Evolutionary conservation across 2,888 invertebrate genomes (phyloP).

Genomic region (Acleris cristana): DNA sequence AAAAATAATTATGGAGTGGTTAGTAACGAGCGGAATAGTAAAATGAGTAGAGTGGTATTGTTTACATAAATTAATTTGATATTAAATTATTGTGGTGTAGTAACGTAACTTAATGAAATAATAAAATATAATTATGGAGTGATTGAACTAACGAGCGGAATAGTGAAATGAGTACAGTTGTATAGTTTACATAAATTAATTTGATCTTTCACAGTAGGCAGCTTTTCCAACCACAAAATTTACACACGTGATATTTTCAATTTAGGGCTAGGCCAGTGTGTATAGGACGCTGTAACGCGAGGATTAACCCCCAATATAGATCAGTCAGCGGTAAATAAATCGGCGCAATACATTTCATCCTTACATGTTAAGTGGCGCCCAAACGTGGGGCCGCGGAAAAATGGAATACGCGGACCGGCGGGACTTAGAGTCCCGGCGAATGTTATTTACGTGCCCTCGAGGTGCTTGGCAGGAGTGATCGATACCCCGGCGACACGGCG

Average conservation of each 20-base stretch:
- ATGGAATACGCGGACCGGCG: slow-evolving; percentile 50
- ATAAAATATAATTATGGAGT: too few relatives aligned
- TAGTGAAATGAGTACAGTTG: too few relatives aligned
- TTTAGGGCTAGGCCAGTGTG: neutral
- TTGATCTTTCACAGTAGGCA: too few relatives aligned
- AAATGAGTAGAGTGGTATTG: too few relatives aligned
- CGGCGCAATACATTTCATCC: slow-evolving; percentile 35
- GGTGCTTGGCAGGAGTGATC: slow-evolving; percentile 68
- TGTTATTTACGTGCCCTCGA: slow-evolving; percentile 69
- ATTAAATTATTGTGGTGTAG: too few relatives aligned
- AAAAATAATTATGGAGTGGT: too few relatives aligned
- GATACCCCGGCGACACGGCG: slow-evolving; percentile 68
- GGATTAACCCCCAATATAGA: slow-evolving; percentile 31
- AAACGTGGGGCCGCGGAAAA: slow-evolving; percentile 31
- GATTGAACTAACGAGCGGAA: too few relatives aligned
- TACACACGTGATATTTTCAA: slow-evolving; percentile 6
- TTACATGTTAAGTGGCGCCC: slow-evolving; percentile 34
- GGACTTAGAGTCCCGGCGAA: slow-evolving; percentile 61
- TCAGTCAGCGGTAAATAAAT: slow-evolving; percentile 34
- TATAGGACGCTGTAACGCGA: slow-evolving; percentile 9
- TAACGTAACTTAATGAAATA: too few relatives aligned
- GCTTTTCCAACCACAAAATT: neutral
- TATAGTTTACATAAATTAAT: too few relatives aligned
- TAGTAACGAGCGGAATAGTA: too few relatives aligned
- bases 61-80: too few relatives aligned